Evolutionary conservation across 2,113 vertebrate species (phyloP).

Genomic region (Dromas ardeola): DNA sequence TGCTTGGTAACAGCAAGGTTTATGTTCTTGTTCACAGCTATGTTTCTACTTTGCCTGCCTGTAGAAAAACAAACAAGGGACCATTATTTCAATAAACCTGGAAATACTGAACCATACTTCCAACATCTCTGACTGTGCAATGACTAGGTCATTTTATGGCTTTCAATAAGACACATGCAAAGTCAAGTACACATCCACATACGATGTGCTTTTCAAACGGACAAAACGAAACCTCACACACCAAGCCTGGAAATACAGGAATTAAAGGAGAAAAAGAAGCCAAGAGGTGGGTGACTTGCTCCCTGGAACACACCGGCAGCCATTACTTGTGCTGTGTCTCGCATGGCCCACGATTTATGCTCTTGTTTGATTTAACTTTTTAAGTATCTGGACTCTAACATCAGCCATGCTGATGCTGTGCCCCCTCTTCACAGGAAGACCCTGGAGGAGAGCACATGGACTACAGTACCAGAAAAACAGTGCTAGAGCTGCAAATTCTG

Average conservation of each 20-base stretch:
- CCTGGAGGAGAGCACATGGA: neutral
- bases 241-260: neutral
- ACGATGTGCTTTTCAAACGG: neutral
- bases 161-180: neutral
- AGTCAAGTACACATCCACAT: neutral
- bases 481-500: neutral
- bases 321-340: neutral
- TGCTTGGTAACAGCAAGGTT: neutral
- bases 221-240: neutral
- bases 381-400: neutral
- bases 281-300: neutral
- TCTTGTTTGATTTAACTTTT: neutral
- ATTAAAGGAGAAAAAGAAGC: neutral
- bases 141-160: neutral
- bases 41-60: neutral
- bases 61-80: slow-evolving; percentile 26
- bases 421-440: neutral
- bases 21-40: slow-evolving; percentile 18
- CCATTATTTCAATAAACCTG: slow-evolving; percentile 7
- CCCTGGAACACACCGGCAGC: neutral
- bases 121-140: neutral
- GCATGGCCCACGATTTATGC: neutral
- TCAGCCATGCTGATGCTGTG: neutral
- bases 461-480: neutral
- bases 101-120: neutral